A percentile compares a stretch with the other conserved stretches of the same genome.
These are phyloP conservation scores for Resseliella maxima DNA, from an alignment of 2,888 invertebrate species.

Conservation along the genomic window DNA sequence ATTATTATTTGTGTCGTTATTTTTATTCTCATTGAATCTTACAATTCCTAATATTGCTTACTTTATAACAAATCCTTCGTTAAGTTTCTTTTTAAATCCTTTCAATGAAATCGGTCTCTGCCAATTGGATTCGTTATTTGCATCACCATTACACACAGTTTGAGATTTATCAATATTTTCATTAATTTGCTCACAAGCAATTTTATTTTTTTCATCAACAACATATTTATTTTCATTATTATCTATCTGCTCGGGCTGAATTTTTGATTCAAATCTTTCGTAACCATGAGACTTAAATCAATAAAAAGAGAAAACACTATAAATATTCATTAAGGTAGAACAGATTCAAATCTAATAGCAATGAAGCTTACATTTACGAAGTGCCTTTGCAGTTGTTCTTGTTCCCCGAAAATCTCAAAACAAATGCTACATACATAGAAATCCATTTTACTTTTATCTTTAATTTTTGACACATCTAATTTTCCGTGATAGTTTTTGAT, in stretches of 20 bases:
- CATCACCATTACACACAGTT: conserved; percentile 21
- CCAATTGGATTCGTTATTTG: conserved; percentile 12
- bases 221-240: conserved; percentile 38
- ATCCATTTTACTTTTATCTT: neutral
- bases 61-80: conserved; percentile 57
- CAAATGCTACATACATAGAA: conserved; percentile 62
- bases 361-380: conserved; percentile 63
- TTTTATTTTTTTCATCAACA: conserved; percentile 59
- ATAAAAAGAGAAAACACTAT: too few species aligned
- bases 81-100: conserved; percentile 58
- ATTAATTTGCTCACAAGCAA: conserved; percentile 57
- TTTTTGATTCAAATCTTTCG: conserved; percentile 38
- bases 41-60: conserved; percentile 34
- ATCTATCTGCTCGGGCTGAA: conserved; percentile 56
- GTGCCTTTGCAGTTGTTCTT: conserved; percentile 64
- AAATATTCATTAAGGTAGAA: too few species aligned
- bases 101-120: conserved; percentile 58
- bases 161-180: conserved; percentile 55
- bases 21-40: too few species aligned
- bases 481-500: conserved; percentile 21
- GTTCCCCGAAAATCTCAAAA: conserved; percentile 61
- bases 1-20: too few species aligned
- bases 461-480: neutral
- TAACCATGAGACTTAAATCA: conserved; percentile 63
- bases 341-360: too few species aligned